phyloP scores from a whole-genome alignment of 35 echinoderm and acorn worm species.

The Diadema setosum region DNA sequence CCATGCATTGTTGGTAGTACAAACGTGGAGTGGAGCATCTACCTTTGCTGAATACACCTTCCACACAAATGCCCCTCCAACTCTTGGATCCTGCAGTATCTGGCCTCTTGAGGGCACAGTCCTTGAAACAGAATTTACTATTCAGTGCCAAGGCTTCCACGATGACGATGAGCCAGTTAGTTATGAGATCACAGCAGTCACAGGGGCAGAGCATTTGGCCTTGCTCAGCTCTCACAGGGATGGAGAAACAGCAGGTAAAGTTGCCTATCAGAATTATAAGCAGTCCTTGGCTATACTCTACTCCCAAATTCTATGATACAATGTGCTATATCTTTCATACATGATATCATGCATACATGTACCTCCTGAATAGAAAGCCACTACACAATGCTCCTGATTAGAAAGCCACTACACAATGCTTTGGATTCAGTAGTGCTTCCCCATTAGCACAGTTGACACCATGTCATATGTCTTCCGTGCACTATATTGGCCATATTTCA shows the following conservation, averaged over 20 bases:
- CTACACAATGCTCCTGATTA: no score
- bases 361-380: no score
- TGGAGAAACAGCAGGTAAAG: background rate
- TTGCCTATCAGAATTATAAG: background rate
- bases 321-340: no score
- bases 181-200: conserved; percentile 37
- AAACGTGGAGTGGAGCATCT: conserved; percentile 58
- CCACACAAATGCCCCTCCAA: conserved; percentile 60
- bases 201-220: background rate
- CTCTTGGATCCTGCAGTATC: conserved; percentile 54
- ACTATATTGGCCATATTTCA: no score
- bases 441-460: no score
- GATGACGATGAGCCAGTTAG: conserved; percentile 67
- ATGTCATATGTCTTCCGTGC: no score
- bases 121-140: conserved; percentile 66
- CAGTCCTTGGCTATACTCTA: no score
- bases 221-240: background rate
- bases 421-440: no score
- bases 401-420: no score
- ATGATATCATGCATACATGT: no score
- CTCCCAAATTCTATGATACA: no score
- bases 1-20: conserved; percentile 34
- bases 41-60: conserved; percentile 76
- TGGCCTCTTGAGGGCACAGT: conserved; percentile 61
- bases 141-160: conserved; percentile 57